Percentiles rank a stretch among this genome's conserved stretches.
phyloP scores from a whole-genome alignment of 2,113 vertebrate genomes.

The Amblyornis subalaris region DNA sequence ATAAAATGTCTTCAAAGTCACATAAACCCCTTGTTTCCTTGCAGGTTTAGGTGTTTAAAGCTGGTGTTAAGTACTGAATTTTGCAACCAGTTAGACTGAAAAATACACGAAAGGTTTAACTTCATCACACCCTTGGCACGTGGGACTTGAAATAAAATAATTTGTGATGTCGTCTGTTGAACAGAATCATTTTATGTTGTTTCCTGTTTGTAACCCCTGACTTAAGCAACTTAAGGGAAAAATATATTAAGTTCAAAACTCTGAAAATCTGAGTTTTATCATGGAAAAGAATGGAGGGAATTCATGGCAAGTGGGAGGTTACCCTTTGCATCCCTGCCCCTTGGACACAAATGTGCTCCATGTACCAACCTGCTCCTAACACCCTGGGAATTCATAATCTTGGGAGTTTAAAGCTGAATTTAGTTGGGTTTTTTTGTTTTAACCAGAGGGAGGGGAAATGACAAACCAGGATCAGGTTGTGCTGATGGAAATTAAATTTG shows the following conservation, averaged over 20 bases:
- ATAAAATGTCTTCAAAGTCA: background rate
- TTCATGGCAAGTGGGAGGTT: background rate
- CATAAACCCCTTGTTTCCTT: background rate
- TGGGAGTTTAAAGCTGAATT: background rate
- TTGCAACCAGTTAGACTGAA: background rate
- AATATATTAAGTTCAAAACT: background rate
- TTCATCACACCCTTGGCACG: background rate
- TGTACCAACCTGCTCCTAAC: fast-evolving
- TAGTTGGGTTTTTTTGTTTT: background rate
- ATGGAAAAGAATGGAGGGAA: background rate
- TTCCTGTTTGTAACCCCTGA: background rate
- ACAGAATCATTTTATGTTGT: background rate
- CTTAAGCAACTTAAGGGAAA: background rate
- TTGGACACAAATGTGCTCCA: too few relatives aligned
- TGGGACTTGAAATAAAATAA: constrained; percentile 30
- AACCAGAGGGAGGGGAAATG: background rate
- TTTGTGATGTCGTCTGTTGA: background rate
- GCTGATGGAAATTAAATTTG: background rate
- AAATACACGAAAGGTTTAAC: background rate
- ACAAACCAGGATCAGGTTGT: background rate
- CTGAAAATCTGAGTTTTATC: background rate
- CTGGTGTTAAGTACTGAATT: background rate
- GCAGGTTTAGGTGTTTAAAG: background rate
- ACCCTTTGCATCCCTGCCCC: background rate
- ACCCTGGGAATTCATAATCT: too few relatives aligned